Conservation (phyloP, 2,113 vertebrate species). For the Poecile atricapillus region DNA sequence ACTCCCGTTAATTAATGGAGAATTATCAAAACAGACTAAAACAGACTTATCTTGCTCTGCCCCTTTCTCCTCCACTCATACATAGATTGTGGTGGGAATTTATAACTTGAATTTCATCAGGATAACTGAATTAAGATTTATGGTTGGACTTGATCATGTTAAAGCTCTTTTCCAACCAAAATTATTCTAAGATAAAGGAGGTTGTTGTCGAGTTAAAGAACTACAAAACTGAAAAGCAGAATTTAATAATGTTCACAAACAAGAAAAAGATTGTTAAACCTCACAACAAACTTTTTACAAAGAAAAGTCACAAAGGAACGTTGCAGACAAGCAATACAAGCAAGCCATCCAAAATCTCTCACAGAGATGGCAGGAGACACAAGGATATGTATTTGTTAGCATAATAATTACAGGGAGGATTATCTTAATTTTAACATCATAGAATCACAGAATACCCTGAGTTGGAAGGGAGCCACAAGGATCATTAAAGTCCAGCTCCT, state of each 20-base stretch:
- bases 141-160: rapidly evolving
- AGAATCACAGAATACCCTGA: background rate
- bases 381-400: background rate
- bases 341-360: background rate
- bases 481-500: background rate
- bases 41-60: background rate
- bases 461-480: background rate
- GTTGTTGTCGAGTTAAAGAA: background rate
- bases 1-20: background rate
- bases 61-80: background rate
- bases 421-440: background rate
- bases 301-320: background rate
- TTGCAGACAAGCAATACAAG: background rate
- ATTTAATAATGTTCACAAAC: background rate
- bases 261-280: background rate
- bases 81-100: background rate
- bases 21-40: background rate
- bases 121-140: background rate
- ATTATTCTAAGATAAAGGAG: background rate
- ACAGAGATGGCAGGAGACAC: background rate
- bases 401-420: background rate
- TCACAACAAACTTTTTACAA: background rate
- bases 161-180: background rate
- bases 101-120: background rate
- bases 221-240: background rate